These are phyloP conservation scores for Bombus superbus DNA, from an alignment of 1,140 invertebrate genomes.

Conservation along the genomic window DNA sequence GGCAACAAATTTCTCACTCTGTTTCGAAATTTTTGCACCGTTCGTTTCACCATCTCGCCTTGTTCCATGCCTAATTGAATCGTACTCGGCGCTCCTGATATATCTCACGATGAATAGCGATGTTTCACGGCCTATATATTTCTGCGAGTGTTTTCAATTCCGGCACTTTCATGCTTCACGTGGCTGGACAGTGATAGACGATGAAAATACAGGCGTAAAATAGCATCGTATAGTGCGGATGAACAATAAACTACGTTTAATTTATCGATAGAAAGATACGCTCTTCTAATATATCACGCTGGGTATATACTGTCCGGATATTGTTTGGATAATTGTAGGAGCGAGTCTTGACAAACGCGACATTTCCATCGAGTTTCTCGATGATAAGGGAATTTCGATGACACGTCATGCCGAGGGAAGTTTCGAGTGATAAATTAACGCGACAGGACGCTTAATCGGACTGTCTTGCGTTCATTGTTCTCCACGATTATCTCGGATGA, in stretches of 20 bases:
- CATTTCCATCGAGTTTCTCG: neutral
- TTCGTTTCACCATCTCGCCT: neutral
- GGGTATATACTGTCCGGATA: too few species aligned
- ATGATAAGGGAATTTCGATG: conserved; percentile 7
- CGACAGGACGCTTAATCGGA: conserved; percentile 18
- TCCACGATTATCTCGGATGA: neutral
- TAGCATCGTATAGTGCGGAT: neutral
- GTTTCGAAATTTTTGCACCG: conserved; percentile 10
- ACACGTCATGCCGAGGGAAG: neutral
- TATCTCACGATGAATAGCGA: conserved; percentile 8
- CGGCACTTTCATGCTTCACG: conserved; percentile 12
- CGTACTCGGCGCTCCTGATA: neutral
- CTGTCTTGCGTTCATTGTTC: conserved; percentile 22
- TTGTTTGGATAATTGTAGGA: neutral
- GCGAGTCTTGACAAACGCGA: neutral
- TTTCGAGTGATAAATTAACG: conserved; percentile 28
- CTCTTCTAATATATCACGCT: neutral
- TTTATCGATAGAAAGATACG: conserved; percentile 4
- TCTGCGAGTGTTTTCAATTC: conserved; percentile 31
- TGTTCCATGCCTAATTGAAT: conserved; percentile 17
- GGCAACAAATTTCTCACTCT: neutral
- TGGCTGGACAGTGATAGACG: conserved; percentile 16
- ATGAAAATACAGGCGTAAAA: neutral
- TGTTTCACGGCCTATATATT: conserved; percentile 14
- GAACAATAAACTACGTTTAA: conserved; percentile 22